Evolutionary conservation across 2,888 invertebrate genomes (phyloP).

Genomic region (Conchocele bisecta): DNA sequence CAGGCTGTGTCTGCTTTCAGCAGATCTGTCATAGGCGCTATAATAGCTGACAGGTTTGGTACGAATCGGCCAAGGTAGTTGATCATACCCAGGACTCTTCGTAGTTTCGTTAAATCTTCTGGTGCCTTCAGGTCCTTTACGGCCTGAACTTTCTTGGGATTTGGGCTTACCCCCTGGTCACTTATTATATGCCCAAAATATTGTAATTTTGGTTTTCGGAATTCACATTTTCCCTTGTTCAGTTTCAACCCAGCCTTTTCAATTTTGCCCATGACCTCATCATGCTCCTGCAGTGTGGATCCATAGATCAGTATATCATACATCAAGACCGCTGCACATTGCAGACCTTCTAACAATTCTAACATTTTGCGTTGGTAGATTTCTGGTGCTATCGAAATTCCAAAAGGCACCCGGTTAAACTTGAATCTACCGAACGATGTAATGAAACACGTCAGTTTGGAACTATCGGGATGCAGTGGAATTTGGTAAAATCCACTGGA

Average conservation of each 20-base stretch:
- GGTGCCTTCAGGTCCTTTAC: slow-evolving; percentile 19
- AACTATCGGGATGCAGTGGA: slow-evolving; percentile 29
- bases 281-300: slow-evolving; percentile 34
- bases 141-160: slow-evolving; percentile 38
- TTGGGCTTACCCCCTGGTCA: slow-evolving; percentile 29
- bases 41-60: slow-evolving; percentile 38
- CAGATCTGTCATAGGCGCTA: slow-evolving; percentile 51
- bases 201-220: slow-evolving; percentile 27
- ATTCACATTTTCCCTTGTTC: slow-evolving; percentile 52
- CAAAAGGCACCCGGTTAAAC: slow-evolving; percentile 42
- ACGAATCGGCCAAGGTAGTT: slow-evolving; percentile 54
- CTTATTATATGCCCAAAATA: slow-evolving; percentile 51
- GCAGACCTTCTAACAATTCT: slow-evolving; percentile 29
- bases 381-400: slow-evolving; percentile 43
- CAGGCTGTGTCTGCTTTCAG: slow-evolving; percentile 30
- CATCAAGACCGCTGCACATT: slow-evolving; percentile 39
- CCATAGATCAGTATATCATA: slow-evolving; percentile 55
- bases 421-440: slow-evolving; percentile 43
- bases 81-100: slow-evolving; percentile 49
- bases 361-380: slow-evolving; percentile 34
- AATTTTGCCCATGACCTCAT: slow-evolving; percentile 26
- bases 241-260: slow-evolving; percentile 37
- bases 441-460: slow-evolving; percentile 44
- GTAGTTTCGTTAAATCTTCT: slow-evolving; percentile 19
- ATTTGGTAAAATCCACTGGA: slow-evolving; percentile 51